Percentiles rank a stretch among this genome's conserved stretches.
These are phyloP conservation scores for Perca flavescens DNA, from an alignment of 2,113 vertebrate genomes.

Conservation along the genomic window DNA sequence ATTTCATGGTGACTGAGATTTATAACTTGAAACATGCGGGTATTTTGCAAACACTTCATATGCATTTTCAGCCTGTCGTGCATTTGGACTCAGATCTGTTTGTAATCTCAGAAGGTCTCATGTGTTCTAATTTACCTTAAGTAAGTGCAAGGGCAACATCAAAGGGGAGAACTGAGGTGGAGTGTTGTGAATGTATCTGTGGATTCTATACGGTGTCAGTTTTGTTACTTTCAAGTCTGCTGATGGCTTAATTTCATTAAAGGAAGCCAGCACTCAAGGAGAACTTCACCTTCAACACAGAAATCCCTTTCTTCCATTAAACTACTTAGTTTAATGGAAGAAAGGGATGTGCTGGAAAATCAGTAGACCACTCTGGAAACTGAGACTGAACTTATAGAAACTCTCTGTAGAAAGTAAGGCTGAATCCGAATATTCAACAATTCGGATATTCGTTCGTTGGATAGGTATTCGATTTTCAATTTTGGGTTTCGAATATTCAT, in stretches of 20 bases:
- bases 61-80: not conserved
- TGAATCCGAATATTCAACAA: no score
- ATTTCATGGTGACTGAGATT: not conserved
- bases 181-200: conserved; percentile 15
- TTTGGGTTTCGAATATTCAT: no score
- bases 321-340: conserved; percentile 40
- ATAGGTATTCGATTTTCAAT: no score
- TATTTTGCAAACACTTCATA: not conserved
- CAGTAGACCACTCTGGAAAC: conserved; percentile 44
- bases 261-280: conserved; percentile 52
- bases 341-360: conserved; percentile 31
- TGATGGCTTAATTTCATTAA: conserved; percentile 53
- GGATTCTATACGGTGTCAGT: conserved; percentile 29
- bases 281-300: conserved; percentile 49
- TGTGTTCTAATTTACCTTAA: conserved; percentile 1
- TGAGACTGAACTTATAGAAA: not conserved
- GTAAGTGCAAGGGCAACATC: conserved; percentile 18
- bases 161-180: conserved; percentile 20
- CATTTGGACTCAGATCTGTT: conserved; percentile 21
- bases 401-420: not conserved
- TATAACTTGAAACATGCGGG: not conserved
- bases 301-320: no score
- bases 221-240: conserved; percentile 46
- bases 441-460: no score
- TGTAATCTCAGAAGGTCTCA: not conserved